Evolutionary conservation across 1,140 invertebrate genomes (phyloP).

Genomic region (Drosophila nasuta): DNA sequence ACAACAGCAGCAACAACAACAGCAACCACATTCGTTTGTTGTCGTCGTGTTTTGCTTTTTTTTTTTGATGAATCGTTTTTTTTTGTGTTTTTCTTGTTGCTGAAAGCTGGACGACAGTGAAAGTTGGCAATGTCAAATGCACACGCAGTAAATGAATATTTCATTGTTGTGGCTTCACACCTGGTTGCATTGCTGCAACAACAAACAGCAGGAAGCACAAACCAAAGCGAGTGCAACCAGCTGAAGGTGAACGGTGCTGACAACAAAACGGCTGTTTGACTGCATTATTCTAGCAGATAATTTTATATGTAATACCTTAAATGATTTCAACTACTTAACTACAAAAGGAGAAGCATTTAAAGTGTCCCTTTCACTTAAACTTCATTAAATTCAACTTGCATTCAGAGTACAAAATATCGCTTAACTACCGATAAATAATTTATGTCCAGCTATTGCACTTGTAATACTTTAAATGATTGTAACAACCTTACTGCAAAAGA

Average conservation of each 20-base stretch:
- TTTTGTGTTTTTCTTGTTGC: neutral
- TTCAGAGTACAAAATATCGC: no score
- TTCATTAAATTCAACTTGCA: no score
- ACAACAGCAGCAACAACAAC: conserved; percentile 8
- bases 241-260: neutral
- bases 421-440: no score
- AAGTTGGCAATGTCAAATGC: conserved; percentile 48
- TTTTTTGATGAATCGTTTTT: conserved; percentile 19
- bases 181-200: conserved; percentile 6
- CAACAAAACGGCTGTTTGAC: neutral
- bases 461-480: no score
- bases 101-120: conserved; percentile 30
- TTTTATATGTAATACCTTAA: no score
- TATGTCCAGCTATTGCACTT: no score
- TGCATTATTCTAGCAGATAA: neutral
- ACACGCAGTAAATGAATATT: conserved; percentile 38
- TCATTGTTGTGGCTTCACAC: conserved; percentile 42
- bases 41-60: conserved; percentile 23
- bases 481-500: no score
- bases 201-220: neutral
- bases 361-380: no score
- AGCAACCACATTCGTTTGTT: conserved; percentile 8
- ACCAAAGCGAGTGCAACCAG: neutral
- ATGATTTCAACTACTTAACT: no score
- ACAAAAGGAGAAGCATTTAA: no score